phyloP scores from a whole-genome alignment of 2,113 vertebrate genomes.

The Anoura caudifer region DNA sequence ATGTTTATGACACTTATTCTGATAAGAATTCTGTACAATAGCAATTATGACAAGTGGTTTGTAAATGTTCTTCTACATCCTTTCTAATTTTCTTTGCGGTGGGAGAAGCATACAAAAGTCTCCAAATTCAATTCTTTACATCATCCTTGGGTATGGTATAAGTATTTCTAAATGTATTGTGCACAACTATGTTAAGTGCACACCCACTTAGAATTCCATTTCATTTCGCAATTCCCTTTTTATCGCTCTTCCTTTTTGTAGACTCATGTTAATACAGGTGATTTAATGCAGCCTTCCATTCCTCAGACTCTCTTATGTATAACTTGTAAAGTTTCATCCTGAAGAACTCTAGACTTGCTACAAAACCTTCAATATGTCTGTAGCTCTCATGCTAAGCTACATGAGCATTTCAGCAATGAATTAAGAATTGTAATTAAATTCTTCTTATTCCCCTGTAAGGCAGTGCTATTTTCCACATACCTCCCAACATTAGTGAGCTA shows the following conservation, averaged over 20 bases:
- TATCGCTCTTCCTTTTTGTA: background rate
- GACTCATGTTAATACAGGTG: too few relatives aligned
- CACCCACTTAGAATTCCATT: background rate
- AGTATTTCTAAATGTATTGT: background rate
- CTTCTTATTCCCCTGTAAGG: background rate
- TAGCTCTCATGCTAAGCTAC: background rate
- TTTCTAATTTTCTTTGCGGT: background rate
- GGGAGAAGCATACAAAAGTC: background rate
- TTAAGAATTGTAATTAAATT: background rate
- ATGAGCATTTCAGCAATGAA: background rate
- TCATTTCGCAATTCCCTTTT: background rate
- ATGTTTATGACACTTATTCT: background rate
- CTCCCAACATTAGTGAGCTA: background rate
- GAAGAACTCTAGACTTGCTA: background rate
- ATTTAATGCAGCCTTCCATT: background rate
- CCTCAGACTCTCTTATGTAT: background rate
- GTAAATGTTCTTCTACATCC: background rate
- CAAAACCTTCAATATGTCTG: background rate
- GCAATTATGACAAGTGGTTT: too few relatives aligned
- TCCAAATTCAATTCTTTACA: background rate
- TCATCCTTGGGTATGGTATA: background rate
- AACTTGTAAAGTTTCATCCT: background rate
- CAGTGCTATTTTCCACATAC: background rate
- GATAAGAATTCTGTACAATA: background rate
- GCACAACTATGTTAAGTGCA: background rate